Conservation (phyloP, 2,888 invertebrate species). For the Campaea margaritaria region DNA sequence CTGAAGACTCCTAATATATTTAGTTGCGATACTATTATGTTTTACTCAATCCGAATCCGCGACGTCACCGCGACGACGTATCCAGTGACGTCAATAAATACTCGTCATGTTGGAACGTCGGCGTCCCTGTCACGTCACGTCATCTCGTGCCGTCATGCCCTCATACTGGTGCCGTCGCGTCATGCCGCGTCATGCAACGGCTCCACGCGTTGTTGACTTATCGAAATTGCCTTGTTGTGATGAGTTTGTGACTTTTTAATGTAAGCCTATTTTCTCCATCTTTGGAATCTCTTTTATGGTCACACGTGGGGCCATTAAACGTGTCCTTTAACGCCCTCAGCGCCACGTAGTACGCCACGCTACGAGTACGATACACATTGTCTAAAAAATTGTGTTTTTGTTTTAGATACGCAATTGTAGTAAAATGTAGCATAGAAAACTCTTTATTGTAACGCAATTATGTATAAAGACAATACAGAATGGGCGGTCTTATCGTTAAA, state of each 20-base stretch:
- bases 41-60: slow-evolving; percentile 39
- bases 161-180: slow-evolving; percentile 61
- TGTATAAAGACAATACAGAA: too few species aligned
- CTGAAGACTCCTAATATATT: neutral
- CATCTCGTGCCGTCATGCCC: slow-evolving; percentile 41
- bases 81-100: slow-evolving; percentile 63
- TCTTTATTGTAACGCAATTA: too few species aligned
- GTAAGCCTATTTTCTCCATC: slow-evolving; percentile 54
- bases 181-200: slow-evolving; percentile 61
- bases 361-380: too few species aligned
- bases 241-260: slow-evolving; percentile 59
- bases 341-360: too few species aligned
- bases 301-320: slow-evolving; percentile 29
- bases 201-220: slow-evolving; percentile 70
- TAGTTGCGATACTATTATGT: slow-evolving; percentile 29
- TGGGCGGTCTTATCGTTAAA: too few species aligned
- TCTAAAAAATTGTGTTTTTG: too few species aligned
- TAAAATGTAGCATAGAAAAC: too few species aligned
- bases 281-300: slow-evolving; percentile 51
- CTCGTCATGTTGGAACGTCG: slow-evolving; percentile 52
- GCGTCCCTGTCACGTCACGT: slow-evolving; percentile 58
- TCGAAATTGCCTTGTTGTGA: slow-evolving; percentile 67
- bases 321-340: slow-evolving; percentile 15
- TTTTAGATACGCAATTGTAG: too few species aligned
- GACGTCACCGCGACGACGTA: slow-evolving; percentile 46